These are phyloP conservation scores for Acanthacorydalis orientalis DNA, from an alignment of 2,888 invertebrate genomes.

Conservation along the genomic window DNA sequence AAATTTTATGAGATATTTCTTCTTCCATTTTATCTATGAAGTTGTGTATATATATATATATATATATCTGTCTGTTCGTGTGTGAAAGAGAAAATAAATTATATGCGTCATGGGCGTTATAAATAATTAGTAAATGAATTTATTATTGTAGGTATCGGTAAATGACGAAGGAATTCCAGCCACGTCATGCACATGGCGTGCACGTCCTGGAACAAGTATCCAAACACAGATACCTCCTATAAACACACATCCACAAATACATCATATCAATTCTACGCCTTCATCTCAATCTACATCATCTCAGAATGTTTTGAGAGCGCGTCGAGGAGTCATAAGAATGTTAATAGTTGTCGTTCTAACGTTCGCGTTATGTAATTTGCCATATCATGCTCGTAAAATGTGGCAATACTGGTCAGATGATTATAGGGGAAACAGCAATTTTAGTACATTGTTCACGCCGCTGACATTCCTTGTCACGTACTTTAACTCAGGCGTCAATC, in stretches of 20 bases:
- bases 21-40: too few species aligned
- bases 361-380: conserved; percentile 78
- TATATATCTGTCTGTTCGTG: too few species aligned
- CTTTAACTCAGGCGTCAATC: conserved; percentile 39
- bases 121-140: too few species aligned
- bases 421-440: conserved; percentile 8
- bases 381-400: conserved; percentile 75
- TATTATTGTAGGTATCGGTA: not conserved
- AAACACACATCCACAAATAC: not conserved
- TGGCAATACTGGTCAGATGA: conserved; percentile 59
- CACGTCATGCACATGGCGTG: not conserved
- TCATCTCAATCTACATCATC: conserved; percentile 36
- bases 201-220: not conserved
- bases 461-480: conserved; percentile 37
- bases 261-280: not conserved
- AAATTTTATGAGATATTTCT: too few species aligned
- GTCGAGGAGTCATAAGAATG: conserved; percentile 76
- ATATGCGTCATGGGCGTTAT: too few species aligned
- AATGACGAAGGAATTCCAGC: not conserved
- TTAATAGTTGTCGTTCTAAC: conserved; percentile 75
- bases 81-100: too few species aligned
- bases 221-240: too few species aligned
- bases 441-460: conserved; percentile 30
- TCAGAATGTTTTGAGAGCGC: conserved; percentile 58
- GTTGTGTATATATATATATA: too few species aligned